These are phyloP conservation scores for Paedocypris sp. DNA, from an alignment of 2,113 vertebrate genomes.

Conservation along the genomic window DNA sequence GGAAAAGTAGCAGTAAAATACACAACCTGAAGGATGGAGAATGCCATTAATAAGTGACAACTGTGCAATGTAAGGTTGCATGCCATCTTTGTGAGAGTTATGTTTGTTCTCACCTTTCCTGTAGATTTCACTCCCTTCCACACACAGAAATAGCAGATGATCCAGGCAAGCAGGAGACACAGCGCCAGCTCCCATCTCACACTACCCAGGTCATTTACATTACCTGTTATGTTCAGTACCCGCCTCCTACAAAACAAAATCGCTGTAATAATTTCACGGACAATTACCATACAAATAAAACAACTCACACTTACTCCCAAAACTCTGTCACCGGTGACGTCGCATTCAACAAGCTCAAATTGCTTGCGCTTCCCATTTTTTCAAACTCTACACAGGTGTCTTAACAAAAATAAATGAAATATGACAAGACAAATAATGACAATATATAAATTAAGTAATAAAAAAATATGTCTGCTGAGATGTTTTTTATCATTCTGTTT, in stretches of 20 bases:
- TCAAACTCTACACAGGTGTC: conserved; percentile 73
- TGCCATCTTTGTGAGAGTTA: background rate
- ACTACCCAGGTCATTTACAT: conserved; percentile 66
- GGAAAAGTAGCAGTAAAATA: conserved; percentile 95
- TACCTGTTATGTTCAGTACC: conserved; percentile 56
- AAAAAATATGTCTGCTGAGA: background rate
- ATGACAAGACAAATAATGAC: too few species aligned
- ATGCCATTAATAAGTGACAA: background rate
- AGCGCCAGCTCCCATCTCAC: conserved; percentile 68
- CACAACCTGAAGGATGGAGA: conserved; percentile 68
- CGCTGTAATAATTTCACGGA: background rate
- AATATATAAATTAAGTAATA: too few species aligned
- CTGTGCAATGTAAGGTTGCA: background rate
- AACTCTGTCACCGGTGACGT: conserved; percentile 86
- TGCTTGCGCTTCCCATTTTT: conserved; percentile 34
- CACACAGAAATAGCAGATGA: conserved; percentile 77
- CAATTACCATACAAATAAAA: background rate
- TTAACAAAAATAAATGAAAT: conserved; percentile 37
- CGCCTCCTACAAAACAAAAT: conserved; percentile 46
- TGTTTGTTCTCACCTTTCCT: conserved; percentile 57
- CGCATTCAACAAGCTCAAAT: conserved; percentile 59
- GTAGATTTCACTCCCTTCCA: conserved; percentile 77
- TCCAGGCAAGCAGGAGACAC: conserved; percentile 68
- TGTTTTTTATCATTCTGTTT: background rate
- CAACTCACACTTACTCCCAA: conserved; percentile 90